phyloP scores from a whole-genome alignment of 2,888 invertebrate species.

The Lasioglossum calceatum region DNA sequence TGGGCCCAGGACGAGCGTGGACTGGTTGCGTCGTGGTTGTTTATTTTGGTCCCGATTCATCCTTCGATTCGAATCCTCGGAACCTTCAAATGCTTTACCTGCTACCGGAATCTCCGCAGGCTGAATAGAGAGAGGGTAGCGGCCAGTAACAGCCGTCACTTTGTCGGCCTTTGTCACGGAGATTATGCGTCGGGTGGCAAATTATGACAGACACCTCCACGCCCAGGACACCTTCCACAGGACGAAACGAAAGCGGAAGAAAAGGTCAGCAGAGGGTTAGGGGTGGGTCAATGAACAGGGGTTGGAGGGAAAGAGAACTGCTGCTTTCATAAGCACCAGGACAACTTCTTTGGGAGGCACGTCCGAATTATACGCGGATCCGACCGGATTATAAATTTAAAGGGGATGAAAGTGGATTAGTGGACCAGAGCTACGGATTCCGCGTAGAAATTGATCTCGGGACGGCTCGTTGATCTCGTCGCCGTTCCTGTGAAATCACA shows the following conservation, averaged over 20 bases:
- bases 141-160: conserved; percentile 76
- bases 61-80: conserved; percentile 50
- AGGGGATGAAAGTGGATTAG: conserved; percentile 44
- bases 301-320: not conserved
- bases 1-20: not conserved
- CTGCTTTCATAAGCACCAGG: conserved; percentile 45
- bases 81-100: conserved; percentile 71
- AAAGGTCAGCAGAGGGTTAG: conserved; percentile 6
- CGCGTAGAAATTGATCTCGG: conserved; percentile 21
- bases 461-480: conserved; percentile 14
- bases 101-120: conserved; percentile 75
- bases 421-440: not conserved
- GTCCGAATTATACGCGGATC: conserved; percentile 51
- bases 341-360: conserved; percentile 48
- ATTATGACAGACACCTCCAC: conserved; percentile 79
- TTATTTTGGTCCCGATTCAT: conserved; percentile 63
- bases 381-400: conserved; percentile 48
- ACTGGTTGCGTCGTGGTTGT: conserved; percentile 32
- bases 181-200: conserved; percentile 79
- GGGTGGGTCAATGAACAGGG: not conserved
- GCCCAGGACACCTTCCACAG: conserved; percentile 67
- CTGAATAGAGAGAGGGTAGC: conserved; percentile 67
- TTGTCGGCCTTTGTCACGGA: conserved; percentile 79
- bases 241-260: conserved; percentile 43
- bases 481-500: not conserved